These are phyloP conservation scores for Temnothorax curvispinosus DNA, from an alignment of 1,140 invertebrate species.

Conservation along the genomic window DNA sequence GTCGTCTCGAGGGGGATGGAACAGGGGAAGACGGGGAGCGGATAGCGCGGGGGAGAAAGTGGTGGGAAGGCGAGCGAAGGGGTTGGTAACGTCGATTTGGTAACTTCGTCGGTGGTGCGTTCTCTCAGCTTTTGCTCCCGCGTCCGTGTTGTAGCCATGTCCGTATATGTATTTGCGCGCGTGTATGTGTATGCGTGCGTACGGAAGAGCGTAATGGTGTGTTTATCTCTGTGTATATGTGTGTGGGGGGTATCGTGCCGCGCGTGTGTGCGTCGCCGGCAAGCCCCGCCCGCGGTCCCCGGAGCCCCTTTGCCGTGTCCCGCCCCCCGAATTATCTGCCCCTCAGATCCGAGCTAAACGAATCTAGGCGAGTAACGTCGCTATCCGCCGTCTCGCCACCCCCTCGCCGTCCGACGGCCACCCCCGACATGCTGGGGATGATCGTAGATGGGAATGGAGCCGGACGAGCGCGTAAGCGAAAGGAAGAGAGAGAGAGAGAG, in stretches of 20 bases:
- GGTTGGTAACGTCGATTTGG: constrained; percentile 55
- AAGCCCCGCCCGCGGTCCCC: constrained; percentile 75
- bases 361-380: constrained; percentile 71
- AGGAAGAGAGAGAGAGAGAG: background rate
- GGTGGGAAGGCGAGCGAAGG: constrained; percentile 42
- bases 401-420: constrained; percentile 46
- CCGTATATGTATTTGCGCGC: background rate
- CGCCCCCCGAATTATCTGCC: constrained; percentile 78
- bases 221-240: background rate
- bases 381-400: constrained; percentile 62
- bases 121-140: constrained; percentile 49
- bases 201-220: background rate
- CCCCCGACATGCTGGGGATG: constrained; percentile 50
- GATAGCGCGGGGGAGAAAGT: constrained; percentile 1
- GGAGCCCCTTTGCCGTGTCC: constrained; percentile 65
- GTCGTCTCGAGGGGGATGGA: constrained; percentile 42
- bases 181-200: background rate
- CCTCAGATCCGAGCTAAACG: constrained; percentile 71
- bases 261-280: constrained; percentile 65
- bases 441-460: constrained; percentile 48
- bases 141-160: background rate
- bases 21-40: constrained; percentile 1
- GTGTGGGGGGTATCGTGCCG: constrained; percentile 6
- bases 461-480: constrained; percentile 26
- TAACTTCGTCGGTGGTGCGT: constrained; percentile 59